A percentile compares a stretch with the other conserved stretches of the same genome.
These are phyloP conservation scores for Mesoligia furuncula DNA, from an alignment of 2,888 invertebrate species.

Conservation along the genomic window DNA sequence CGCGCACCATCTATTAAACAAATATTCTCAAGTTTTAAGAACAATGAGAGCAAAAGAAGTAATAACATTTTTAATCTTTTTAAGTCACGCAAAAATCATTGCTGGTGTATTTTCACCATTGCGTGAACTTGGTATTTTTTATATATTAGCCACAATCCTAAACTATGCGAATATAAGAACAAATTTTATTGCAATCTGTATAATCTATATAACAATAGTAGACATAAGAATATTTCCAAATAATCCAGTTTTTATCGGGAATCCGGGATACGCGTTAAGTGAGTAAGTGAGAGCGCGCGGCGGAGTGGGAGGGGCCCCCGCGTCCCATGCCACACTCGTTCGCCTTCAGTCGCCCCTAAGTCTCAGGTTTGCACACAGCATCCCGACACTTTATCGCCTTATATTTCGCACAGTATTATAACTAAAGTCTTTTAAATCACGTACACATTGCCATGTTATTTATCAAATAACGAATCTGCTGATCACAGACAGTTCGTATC, in stretches of 20 bases:
- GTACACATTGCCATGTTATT: constrained; percentile 57
- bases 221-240: constrained; percentile 23
- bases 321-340: constrained; percentile 81
- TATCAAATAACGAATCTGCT: constrained; percentile 28
- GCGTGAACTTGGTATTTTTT: neutral
- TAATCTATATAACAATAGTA: neutral
- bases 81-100: neutral
- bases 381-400: constrained; percentile 78
- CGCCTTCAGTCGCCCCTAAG: constrained; percentile 88
- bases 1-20: constrained; percentile 73
- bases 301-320: constrained; percentile 75
- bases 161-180: neutral
- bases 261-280: constrained; percentile 58
- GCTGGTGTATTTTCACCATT: neutral
- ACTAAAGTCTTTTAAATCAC: constrained; percentile 57
- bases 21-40: constrained; percentile 56
- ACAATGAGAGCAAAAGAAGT: constrained; percentile 51
- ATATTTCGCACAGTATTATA: constrained; percentile 68
- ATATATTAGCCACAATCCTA: neutral
- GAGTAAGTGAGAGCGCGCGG: constrained; percentile 74
- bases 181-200: neutral
- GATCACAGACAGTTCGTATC: constrained; percentile 13
- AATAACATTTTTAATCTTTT: constrained; percentile 25
- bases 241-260: constrained; percentile 31
- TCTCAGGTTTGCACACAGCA: constrained; percentile 89